These are phyloP conservation scores for Enteromius unitaeniatus DNA, from an alignment of 2,797 vertebrate genomes.

Conservation along the genomic window DNA sequence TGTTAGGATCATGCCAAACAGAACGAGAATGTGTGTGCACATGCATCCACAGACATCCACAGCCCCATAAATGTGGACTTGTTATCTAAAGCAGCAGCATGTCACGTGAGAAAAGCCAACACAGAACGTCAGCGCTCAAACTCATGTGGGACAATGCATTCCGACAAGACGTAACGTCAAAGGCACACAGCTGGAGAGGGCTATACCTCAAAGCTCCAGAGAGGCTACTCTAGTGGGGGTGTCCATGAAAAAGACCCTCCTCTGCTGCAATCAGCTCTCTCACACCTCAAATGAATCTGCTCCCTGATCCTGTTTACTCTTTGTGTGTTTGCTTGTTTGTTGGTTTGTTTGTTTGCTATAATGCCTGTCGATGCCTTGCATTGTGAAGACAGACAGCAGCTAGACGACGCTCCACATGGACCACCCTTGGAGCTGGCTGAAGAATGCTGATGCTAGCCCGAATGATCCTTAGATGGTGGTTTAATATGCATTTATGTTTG, in stretches of 20 bases:
- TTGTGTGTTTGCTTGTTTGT: slow-evolving; percentile 75
- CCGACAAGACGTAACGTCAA: slow-evolving; percentile 24
- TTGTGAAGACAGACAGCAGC: slow-evolving; percentile 57
- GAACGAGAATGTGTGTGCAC: too few species aligned
- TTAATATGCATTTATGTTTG: slow-evolving; percentile 30
- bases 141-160: background rate
- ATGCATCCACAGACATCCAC: background rate
- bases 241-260: slow-evolving; percentile 78
- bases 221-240: slow-evolving; percentile 71
- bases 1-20: background rate
- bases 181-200: slow-evolving; percentile 45
- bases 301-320: slow-evolving; percentile 77
- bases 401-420: slow-evolving; percentile 65
- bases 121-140: background rate
- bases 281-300: slow-evolving; percentile 72
- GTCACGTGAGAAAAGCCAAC: background rate
- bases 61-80: background rate
- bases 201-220: slow-evolving; percentile 66
- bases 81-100: background rate
- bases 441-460: slow-evolving; percentile 72
- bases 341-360: slow-evolving; percentile 83
- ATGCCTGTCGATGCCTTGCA: slow-evolving; percentile 75
- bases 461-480: slow-evolving; percentile 66
- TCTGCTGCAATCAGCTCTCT: slow-evolving; percentile 77
- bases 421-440: slow-evolving; percentile 74